Evolutionary conservation across 2,113 vertebrate species (phyloP).

Genomic region (Noctilio leporinus): DNA sequence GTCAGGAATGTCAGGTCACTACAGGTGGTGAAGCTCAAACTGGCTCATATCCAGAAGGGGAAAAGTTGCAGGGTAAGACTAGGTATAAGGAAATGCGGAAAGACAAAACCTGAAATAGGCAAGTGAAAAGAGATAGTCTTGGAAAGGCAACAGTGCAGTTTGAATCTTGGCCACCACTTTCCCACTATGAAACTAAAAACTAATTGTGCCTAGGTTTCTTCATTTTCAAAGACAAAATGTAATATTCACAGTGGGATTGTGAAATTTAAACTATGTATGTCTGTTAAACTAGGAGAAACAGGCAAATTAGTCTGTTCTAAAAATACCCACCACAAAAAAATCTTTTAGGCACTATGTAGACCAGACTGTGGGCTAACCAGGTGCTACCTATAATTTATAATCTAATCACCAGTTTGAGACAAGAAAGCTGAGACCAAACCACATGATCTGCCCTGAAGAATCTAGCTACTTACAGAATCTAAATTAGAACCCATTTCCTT

Average conservation of each 20-base stretch:
- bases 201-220: background rate
- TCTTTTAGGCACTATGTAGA: background rate
- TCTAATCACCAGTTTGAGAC: background rate
- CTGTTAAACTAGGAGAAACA: background rate
- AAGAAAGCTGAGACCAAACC: background rate
- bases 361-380: background rate
- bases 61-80: background rate
- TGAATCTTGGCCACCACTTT: background rate
- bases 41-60: background rate
- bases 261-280: background rate
- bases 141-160: background rate
- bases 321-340: background rate
- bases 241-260: background rate
- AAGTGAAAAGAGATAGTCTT: background rate
- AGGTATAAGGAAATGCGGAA: background rate
- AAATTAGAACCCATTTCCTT: background rate
- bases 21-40: background rate
- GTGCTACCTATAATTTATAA: background rate
- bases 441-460: background rate
- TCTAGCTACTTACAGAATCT: background rate
- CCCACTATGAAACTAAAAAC: background rate
- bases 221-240: background rate
- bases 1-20: background rate
- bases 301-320: background rate
- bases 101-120: background rate